Percentiles rank a stretch among this genome's conserved stretches.
phyloP scores from a whole-genome alignment of 2,113 vertebrate species.

The Cranoglanis bouderius region DNA sequence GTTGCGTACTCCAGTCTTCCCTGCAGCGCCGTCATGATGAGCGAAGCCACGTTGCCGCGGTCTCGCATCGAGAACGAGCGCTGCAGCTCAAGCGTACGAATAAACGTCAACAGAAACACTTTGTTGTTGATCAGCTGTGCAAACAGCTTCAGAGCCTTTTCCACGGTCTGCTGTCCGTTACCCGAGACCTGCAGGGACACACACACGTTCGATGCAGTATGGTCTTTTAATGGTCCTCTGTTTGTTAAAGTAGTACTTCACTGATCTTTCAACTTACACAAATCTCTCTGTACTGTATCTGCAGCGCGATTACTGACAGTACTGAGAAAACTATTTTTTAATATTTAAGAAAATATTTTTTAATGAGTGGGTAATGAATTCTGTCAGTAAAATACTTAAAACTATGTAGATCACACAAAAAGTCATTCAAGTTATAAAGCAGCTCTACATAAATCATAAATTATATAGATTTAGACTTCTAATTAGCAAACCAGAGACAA shows the following conservation, averaged over 20 bases:
- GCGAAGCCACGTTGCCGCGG: conserved; percentile 94
- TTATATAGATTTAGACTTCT: not conserved
- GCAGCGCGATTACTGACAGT: not conserved
- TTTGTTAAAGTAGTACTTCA: not conserved
- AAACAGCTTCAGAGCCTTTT: conserved; percentile 96
- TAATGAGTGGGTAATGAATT: too few relatives aligned
- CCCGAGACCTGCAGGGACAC: conserved; percentile 85
- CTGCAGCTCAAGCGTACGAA: conserved; percentile 93
- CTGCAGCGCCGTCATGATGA: conserved; percentile 97
- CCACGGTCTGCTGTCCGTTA: conserved; percentile 91
- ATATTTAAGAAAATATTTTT: too few relatives aligned
- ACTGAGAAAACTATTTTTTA: not conserved
- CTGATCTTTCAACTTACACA: not conserved
- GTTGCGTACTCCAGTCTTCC: conserved; percentile 96
- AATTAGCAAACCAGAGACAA: not conserved
- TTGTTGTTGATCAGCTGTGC: conserved; percentile 99
- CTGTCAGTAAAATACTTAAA: too few relatives aligned
- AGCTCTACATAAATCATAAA: not conserved
- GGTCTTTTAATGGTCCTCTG: not conserved
- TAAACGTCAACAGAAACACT: conserved; percentile 94
- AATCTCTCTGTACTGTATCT: too few relatives aligned
- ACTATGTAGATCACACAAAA: too few relatives aligned
- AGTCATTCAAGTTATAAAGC: not conserved
- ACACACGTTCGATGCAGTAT: not conserved
- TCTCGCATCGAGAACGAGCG: conserved; percentile 98